Percentiles rank a stretch among this genome's conserved stretches.
phyloP scores from a whole-genome alignment of 1,140 invertebrate genomes.

The Araneus ventricosus region DNA sequence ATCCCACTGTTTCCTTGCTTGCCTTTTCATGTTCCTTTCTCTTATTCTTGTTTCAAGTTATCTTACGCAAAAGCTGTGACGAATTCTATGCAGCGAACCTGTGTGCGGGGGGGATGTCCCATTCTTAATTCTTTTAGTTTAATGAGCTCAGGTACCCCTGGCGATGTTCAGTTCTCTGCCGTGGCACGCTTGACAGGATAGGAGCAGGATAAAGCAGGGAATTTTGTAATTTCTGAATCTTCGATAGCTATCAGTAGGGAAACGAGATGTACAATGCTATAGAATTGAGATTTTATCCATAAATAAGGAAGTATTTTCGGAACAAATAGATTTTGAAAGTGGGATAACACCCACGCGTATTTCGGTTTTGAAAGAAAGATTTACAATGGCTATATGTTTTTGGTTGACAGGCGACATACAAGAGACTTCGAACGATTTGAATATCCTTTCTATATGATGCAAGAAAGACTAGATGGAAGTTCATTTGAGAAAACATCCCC shows the following conservation, averaged over 20 bases:
- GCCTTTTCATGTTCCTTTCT: neutral
- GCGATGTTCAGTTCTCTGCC: neutral
- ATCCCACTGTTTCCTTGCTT: constrained; percentile 15
- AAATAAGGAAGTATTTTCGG: neutral
- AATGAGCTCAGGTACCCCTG: neutral
- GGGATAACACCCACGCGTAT: neutral
- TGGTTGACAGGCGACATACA: neutral
- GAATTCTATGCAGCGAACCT: neutral
- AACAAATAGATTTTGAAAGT: neutral
- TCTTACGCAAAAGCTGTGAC: constrained; percentile 24
- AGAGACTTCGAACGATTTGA: neutral
- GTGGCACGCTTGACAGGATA: neutral
- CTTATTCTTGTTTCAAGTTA: neutral
- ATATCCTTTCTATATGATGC: no score
- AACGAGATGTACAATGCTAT: neutral
- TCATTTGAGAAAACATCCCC: no score
- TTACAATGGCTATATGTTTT: neutral
- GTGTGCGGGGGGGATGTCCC: neutral
- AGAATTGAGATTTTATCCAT: neutral
- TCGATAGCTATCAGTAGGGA: neutral
- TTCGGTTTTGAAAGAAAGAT: neutral
- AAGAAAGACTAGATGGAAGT: no score
- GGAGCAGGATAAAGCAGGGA: neutral
- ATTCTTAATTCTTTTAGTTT: constrained; percentile 16
- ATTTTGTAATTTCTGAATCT: neutral